phyloP scores from a whole-genome alignment of 2,797 vertebrate genomes.

The Morelia viridis region DNA sequence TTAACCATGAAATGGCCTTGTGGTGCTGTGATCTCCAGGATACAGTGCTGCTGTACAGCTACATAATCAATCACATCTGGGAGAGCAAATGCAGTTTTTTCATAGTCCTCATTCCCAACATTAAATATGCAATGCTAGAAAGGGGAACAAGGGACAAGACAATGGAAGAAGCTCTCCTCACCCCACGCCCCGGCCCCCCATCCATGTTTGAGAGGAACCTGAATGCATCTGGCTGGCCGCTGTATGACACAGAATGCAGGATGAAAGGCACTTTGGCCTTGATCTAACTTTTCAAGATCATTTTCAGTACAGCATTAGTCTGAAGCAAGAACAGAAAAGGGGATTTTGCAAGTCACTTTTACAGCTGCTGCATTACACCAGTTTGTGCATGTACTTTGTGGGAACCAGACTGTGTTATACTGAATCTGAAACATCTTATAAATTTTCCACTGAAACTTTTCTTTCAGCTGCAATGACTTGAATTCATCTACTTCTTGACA shows the following conservation, averaged over 20 bases:
- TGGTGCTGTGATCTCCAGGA: background rate
- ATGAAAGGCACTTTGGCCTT: background rate
- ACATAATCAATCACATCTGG: background rate
- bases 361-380: background rate
- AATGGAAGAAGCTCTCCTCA: background rate
- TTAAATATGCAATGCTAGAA: background rate
- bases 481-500: background rate
- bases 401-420: background rate
- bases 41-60: background rate
- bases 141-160: background rate
- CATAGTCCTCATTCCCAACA: background rate
- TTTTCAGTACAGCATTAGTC: background rate
- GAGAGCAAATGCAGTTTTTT: background rate
- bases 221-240: background rate
- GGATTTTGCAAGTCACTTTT: background rate
- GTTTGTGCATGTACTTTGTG: background rate
- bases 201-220: background rate
- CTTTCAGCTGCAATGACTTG: background rate
- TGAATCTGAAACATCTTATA: conserved; percentile 6
- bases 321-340: background rate
- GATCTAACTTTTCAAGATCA: background rate
- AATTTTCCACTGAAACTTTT: conserved; percentile 19
- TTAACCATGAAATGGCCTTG: background rate
- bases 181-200: background rate
- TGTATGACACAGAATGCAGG: background rate